Evolutionary conservation across 1,140 invertebrate species (phyloP).

Genomic region (Dinoponera quadriceps): DNA sequence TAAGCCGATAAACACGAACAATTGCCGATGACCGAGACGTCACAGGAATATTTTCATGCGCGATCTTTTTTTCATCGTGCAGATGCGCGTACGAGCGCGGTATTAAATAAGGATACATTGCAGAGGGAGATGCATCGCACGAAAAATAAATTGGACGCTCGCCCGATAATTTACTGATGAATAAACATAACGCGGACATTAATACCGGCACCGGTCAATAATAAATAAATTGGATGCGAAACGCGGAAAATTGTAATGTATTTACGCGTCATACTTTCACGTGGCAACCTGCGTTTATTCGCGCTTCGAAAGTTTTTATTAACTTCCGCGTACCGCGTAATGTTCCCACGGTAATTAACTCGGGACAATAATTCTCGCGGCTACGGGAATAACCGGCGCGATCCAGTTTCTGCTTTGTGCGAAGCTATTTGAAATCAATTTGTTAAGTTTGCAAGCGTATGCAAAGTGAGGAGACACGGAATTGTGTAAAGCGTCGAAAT

Average conservation of each 20-base stretch:
- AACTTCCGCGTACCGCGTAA: conserved; percentile 61
- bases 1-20: neutral
- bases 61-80: conserved; percentile 49
- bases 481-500: conserved; percentile 13
- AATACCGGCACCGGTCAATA: conserved; percentile 59
- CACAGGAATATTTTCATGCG: conserved; percentile 9
- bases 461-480: neutral
- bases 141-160: conserved; percentile 61
- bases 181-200: conserved; percentile 60
- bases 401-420: conserved; percentile 80
- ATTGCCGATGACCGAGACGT: neutral
- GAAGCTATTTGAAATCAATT: conserved; percentile 58
- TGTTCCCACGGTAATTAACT: conserved; percentile 61
- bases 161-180: conserved; percentile 62
- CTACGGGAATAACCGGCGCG: conserved; percentile 87
- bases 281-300: conserved; percentile 50
- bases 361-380: conserved; percentile 85
- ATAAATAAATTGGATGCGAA: conserved; percentile 64
- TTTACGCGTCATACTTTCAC: conserved; percentile 62
- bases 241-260: conserved; percentile 64
- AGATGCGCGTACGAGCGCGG: conserved; percentile 7
- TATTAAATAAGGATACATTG: conserved; percentile 56
- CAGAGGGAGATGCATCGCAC: conserved; percentile 40
- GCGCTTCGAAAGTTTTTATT: conserved; percentile 64
- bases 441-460: conserved; percentile 46